Base-by-base conservation (phyloP, 1,140 invertebrate genomes). In the Trichonephila inaurata region DNA sequence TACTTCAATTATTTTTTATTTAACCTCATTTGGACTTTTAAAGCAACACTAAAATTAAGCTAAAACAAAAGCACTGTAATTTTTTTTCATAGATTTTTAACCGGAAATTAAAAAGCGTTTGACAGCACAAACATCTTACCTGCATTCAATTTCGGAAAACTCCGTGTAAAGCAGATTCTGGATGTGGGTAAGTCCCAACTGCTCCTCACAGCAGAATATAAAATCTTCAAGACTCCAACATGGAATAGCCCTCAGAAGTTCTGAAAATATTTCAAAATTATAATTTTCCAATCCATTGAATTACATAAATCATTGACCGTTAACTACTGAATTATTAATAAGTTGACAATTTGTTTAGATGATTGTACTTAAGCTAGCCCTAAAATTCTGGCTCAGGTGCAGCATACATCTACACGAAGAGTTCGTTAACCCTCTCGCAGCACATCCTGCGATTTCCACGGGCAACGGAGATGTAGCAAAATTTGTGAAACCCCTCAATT, bases 141-240 rank as follows among this genome's bases (percentile, higher is more conserved):
- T 61, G 64, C 64, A 89, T 12, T 72, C 88, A 6, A 72, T 12
- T 18, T 6, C 66, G 19, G 72, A 24, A 28, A 89, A 51, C 16
- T 69, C 33, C 0, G 88, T 58, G 19, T 77, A 33, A 24, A 89
- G 66, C 12, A 72, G 44, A 18, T 72, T 33, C 1, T 21, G n/a
- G 12, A 89, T 44, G n/a, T 89, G 88, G 2, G 44, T 72, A 0
- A 89, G 19, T 8, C n/a, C 21, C 16, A 69, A 19, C 8, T 44
- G 18, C n/a, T 77, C 88, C 24, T 72, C 66, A 1, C 19, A 6
- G n/a, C 88, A 89, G 1, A 89, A 24, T 2, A 89, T 18, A 33
- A 89, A 89, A 58, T 89, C 88, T 28, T 89, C 88, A 4, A 89
- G 62, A n/a, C 69, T 89, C 88, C 88, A 89, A 8, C 88, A 89